These are phyloP conservation scores for Metaphire vulgaris DNA, from an alignment of 1,140 invertebrate genomes.

Conservation along the genomic window DNA sequence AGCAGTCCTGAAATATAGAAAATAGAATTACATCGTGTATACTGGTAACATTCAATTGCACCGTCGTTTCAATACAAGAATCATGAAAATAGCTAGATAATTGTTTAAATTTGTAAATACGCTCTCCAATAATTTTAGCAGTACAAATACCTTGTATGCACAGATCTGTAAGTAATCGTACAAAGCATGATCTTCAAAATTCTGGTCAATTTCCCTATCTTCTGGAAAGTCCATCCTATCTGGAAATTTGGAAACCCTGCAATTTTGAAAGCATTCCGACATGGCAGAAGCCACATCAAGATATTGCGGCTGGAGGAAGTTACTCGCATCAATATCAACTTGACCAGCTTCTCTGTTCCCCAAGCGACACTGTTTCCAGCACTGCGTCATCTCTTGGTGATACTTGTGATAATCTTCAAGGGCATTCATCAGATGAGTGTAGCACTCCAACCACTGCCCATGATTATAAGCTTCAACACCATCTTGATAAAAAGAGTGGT, in stretches of 20 bases:
- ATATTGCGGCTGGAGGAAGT: slow-evolving; percentile 10
- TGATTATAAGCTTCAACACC: slow-evolving; percentile 63
- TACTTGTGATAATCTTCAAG: slow-evolving; percentile 52
- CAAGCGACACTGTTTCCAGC: slow-evolving; percentile 57
- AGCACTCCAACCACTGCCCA: slow-evolving; percentile 64
- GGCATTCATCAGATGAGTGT: slow-evolving; percentile 58
- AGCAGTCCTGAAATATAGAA: too few species aligned
- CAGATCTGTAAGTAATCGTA: slow-evolving; percentile 65
- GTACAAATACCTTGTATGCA: slow-evolving; percentile 39
- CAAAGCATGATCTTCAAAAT: slow-evolving; percentile 58
- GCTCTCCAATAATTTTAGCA: too few species aligned
- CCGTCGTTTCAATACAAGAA: too few species aligned
- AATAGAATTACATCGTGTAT: too few species aligned
- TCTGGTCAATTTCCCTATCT: slow-evolving; percentile 54
- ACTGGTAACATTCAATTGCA: too few species aligned
- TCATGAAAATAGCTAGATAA: too few species aligned
- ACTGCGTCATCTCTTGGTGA: slow-evolving; percentile 50
- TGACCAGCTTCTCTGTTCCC: slow-evolving; percentile 13
- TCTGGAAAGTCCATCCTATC: slow-evolving; percentile 45
- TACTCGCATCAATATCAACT: slow-evolving; percentile 11
- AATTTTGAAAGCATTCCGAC: slow-evolving; percentile 65
- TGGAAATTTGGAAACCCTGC: slow-evolving; percentile 56
- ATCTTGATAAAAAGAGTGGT: slow-evolving; percentile 51
- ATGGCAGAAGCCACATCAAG: slow-evolving; percentile 62
- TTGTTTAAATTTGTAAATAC: too few species aligned